Percentiles rank a stretch among this genome's conserved stretches.
phyloP scores from a whole-genome alignment of 92 coral and sea anemone species.

The Galaxea fascicularis region DNA sequence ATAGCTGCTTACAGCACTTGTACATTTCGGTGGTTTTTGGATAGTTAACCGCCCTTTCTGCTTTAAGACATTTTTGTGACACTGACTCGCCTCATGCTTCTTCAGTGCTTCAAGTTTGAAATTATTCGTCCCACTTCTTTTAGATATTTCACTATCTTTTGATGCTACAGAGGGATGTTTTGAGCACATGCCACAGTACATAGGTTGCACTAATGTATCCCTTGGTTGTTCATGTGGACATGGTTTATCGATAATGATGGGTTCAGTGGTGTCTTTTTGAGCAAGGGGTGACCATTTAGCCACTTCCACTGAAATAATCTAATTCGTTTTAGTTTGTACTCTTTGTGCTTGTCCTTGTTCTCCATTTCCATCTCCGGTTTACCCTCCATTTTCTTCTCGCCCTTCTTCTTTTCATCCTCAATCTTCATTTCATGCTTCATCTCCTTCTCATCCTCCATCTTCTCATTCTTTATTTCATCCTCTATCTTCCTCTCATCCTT shows the following conservation, averaged over 20 bases:
- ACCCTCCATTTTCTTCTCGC: not conserved
- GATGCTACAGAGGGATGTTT: slow-evolving; percentile 40
- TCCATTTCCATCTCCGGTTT: not conserved
- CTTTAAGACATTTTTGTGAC: slow-evolving; percentile 17
- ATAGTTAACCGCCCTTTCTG: slow-evolving; percentile 21
- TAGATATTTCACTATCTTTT: slow-evolving; percentile 36
- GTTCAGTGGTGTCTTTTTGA: not conserved
- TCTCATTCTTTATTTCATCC: not conserved
- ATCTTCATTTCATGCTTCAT: not conserved
- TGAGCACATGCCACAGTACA: slow-evolving; percentile 48
- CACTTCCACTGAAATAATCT: slow-evolving; percentile 17
- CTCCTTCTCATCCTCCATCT: not conserved
- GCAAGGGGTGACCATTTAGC: not conserved
- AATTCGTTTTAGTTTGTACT: not conserved
- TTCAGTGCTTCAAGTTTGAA: slow-evolving; percentile 39
- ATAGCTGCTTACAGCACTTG: slow-evolving; percentile 38
- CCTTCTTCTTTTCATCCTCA: not conserved
- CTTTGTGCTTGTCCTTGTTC: slow-evolving; percentile 1
- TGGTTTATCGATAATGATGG: not conserved
- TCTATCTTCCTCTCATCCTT: not conserved
- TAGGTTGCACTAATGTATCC: slow-evolving; percentile 20
- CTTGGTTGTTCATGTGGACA: slow-evolving; percentile 14
- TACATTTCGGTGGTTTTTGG: slow-evolving; percentile 33
- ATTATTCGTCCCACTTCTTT: slow-evolving; percentile 44
- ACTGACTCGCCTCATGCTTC: slow-evolving; percentile 36